Base-by-base conservation (phyloP, 2,888 invertebrate genomes). In the Leucoma salicis region DNA sequence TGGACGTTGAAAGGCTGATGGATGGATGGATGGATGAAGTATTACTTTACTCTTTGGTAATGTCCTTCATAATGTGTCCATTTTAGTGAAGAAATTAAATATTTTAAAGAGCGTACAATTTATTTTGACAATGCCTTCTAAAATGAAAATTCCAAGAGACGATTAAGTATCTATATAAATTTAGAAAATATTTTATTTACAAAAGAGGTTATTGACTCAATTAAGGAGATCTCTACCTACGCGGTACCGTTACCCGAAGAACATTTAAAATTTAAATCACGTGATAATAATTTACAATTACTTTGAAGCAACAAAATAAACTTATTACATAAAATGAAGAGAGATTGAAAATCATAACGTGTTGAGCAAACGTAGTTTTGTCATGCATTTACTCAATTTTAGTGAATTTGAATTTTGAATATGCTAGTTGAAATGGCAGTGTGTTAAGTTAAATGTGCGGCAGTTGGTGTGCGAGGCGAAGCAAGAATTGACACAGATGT, bases 371-470 rank as follows among this genome's bases (percentile, higher is more conserved):
- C 34, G 46, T 47, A 45, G 38, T 39, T 42, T 29, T 39, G 34
- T 16, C 11, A 27, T 39, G 31, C 35, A 48, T 43, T 31, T 16
- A 46, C 16, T 42, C 44, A 42, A 42, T 53, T 43, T 41, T 31
- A 15, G 12, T 38, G 40, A 42, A 49, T 45, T 44, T 40, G 35
- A 46, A 56, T 53, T 44, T 45, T 40, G 39, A 14, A 27, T 14
- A 11, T 8, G 39, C 21, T 42, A 18, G 35, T 45, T 32, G 31
- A 36, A 57, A 35, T 31, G n/a, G 2, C n/a, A 27, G 31, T 32
- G 40, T 39, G 36, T 46, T 28, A 42, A 53, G 46, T 49, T 5
- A 29, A 14, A 29, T n/a, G n/a, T n/a, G n/a, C n/a, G 3, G 8
- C 13, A 14, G 14, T 1, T 14, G 13, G 29, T 14, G 29, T 8